These are phyloP conservation scores for Pseudeuparius sepicola DNA, from an alignment of 2,888 invertebrate genomes.

Conservation along the genomic window DNA sequence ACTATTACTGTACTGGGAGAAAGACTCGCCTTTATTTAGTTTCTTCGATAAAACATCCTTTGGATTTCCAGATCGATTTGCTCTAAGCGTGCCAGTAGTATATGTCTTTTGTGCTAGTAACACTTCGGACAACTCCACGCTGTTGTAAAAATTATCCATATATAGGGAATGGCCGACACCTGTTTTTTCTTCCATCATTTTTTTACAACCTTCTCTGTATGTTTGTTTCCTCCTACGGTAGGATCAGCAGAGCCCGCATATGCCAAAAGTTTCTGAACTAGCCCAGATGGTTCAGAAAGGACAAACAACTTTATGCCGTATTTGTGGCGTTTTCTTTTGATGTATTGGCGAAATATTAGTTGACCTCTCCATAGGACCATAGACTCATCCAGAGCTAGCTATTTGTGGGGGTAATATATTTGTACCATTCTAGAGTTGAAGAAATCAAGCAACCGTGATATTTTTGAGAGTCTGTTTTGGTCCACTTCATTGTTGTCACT, in stretches of 20 bases:
- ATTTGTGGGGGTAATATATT: slow-evolving; percentile 22
- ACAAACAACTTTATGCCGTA: slow-evolving; percentile 17
- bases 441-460: slow-evolving; percentile 30
- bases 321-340: slow-evolving; percentile 18
- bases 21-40: slow-evolving; percentile 20
- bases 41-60: slow-evolving; percentile 17
- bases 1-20: slow-evolving; percentile 8
- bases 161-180: slow-evolving; percentile 20
- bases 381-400: slow-evolving; percentile 19
- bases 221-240: slow-evolving; percentile 11
- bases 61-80: slow-evolving; percentile 19
- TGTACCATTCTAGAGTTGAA: slow-evolving; percentile 23
- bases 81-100: slow-evolving; percentile 20
- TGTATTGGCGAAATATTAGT: slow-evolving; percentile 29
- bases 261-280: slow-evolving; percentile 21
- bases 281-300: slow-evolving; percentile 31
- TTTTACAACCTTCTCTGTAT: slow-evolving; percentile 17
- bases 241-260: slow-evolving; percentile 17
- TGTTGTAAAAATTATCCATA: slow-evolving; percentile 22
- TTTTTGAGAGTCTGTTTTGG: too few species aligned
- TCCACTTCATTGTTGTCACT: too few species aligned
- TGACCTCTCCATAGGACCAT: slow-evolving; percentile 24
- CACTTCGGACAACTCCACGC: not conserved
- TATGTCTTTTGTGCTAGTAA: slow-evolving; percentile 17
- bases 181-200: slow-evolving; percentile 15